Evolutionary conservation across 2,888 invertebrate genomes (phyloP), one percentile per base, ranked within the genome.

Genomic region (Papilio demoleus): DNA sequence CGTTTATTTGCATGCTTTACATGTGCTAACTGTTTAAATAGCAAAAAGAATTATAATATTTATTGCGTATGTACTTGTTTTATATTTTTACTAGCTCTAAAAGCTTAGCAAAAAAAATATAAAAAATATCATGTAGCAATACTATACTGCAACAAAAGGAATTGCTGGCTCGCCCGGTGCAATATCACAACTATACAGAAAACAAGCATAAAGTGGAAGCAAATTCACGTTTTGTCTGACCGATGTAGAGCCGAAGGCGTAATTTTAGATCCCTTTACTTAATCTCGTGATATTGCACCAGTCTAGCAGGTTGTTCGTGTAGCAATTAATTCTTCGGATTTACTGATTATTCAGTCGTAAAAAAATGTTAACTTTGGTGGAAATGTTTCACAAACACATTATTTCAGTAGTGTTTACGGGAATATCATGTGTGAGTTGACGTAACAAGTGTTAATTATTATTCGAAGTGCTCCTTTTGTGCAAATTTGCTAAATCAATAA

Each of bases 381-480:
- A 50, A 50, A 50, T 50, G 11, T 22, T 50, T 24, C 22, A 45
- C 17, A 9, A 19, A 38, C 12, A n/a, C 14, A 38, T 38, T 45
- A 19, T 42, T 45, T 45, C 19, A 50, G 24, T 50, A 50, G 11
- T 24, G 12, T 24, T 24, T 24, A 24, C 22, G 47, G 4, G n/a
- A 14, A 9, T 50, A 24, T 50, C 50, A 14, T 24, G 14, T 24
- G 14, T 24, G n/a, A 50, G 27, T 50, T 50, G 50, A 50, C 27
- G 50, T 53, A 53, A 50, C 14, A 50, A 11, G 27, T 53, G 53
- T 27, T 53, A 53, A 53, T 53, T 53, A 27, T 53, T 53, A 53
- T 53, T 53, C 53, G 53, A 53, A 53, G 53, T 53, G 27, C 53
- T 53, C 27, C 53, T 53, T 27, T 53, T 53, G 53, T 27, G 27